Evolutionary conservation across 2,113 vertebrate species (phyloP), one percentile per base, ranked within the genome.

Genomic region (Anhinga anhinga): DNA sequence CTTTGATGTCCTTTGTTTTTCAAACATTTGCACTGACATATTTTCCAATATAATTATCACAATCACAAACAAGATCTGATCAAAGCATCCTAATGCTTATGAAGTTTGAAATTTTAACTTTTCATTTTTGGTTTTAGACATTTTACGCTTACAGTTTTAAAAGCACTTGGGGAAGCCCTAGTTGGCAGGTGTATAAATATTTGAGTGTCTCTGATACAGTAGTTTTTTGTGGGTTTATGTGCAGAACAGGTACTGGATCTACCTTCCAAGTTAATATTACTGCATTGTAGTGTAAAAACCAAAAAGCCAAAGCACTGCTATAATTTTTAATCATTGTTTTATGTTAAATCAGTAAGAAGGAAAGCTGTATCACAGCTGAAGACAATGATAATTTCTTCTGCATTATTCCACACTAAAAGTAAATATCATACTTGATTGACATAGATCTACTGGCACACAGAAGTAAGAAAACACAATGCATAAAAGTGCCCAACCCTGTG

Each of bases 1-100:
- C 95, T 97, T 97, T 97, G 95, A 97, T 95, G 91, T 92, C 73
- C 38, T 93, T 95, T 97, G 94, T 92, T 96, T 97, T 95, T 89
- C 86, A 96, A 88, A 89, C n/a, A 86, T 95, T 95, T 91, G 44
- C 81, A 70, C 86, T 95, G 95, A 92, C 89, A 93, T 96, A 92
- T 92, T 95, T 96, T 95, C 62, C 81, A 95, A 84, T 89, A 91
- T 95, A 97, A 97, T 97, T 95, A 93, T 88, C 90, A 94, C 93
- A 95, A 94, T 91, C 93, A 70, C 70, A 94, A 97, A 89, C 34
- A 58, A 85, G 62, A 80, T 80, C 38, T 91, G 95, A 95, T 95
- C 96, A 95, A 95, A 97, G 89, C 53, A 66, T 73, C 62, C 49
- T 87, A 70, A 78, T 89, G 82, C 42, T 91, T 89, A 73, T 80